Percentiles rank a stretch among this genome's conserved stretches.
Conservation (phyloP, 1,140 invertebrate genomes). For the Amyelois transitella region DNA sequence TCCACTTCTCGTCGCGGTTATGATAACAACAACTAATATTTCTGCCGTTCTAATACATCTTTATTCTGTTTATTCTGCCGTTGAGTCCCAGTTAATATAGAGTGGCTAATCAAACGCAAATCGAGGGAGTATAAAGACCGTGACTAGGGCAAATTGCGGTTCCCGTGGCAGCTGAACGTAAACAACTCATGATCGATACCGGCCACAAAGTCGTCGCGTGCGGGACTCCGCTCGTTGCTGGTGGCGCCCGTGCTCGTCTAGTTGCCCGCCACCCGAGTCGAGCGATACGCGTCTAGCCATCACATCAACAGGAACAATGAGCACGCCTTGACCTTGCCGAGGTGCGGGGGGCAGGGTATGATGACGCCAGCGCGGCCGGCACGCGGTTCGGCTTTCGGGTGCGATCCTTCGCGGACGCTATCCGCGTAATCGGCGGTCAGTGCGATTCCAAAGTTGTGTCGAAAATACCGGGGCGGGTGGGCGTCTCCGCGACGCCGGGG, state of each 20-base stretch:
- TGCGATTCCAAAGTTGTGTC: slow-evolving; percentile 51
- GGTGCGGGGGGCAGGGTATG: slow-evolving; percentile 50
- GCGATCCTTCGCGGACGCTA: slow-evolving; percentile 67
- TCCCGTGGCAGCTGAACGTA: slow-evolving; percentile 63
- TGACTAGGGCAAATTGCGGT: slow-evolving; percentile 37
- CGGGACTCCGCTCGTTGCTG: slow-evolving; percentile 13
- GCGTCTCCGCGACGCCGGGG: slow-evolving; percentile 48
- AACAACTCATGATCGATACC: slow-evolving; percentile 63
- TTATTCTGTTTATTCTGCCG: not conserved
- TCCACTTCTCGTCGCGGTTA: slow-evolving; percentile 24
- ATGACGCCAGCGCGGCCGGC: slow-evolving; percentile 68
- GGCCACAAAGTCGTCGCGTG: slow-evolving; percentile 25
- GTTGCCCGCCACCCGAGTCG: slow-evolving; percentile 21
- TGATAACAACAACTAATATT: slow-evolving; percentile 27
- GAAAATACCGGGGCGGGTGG: slow-evolving; percentile 61
- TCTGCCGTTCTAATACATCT: not conserved
- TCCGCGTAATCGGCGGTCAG: slow-evolving; percentile 69
- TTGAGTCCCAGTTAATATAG: not conserved
- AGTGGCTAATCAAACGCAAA: slow-evolving; percentile 7
- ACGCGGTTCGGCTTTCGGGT: slow-evolving; percentile 68
- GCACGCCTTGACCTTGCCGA: slow-evolving; percentile 67
- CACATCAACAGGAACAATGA: slow-evolving; percentile 51
- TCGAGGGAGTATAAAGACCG: slow-evolving; percentile 12
- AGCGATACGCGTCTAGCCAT: slow-evolving; percentile 35
- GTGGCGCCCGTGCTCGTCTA: slow-evolving; percentile 11